Percentiles rank a stretch among this genome's conserved stretches.
Conservation (phyloP, 2,113 vertebrate genomes). For the Hoplias malabaricus region DNA sequence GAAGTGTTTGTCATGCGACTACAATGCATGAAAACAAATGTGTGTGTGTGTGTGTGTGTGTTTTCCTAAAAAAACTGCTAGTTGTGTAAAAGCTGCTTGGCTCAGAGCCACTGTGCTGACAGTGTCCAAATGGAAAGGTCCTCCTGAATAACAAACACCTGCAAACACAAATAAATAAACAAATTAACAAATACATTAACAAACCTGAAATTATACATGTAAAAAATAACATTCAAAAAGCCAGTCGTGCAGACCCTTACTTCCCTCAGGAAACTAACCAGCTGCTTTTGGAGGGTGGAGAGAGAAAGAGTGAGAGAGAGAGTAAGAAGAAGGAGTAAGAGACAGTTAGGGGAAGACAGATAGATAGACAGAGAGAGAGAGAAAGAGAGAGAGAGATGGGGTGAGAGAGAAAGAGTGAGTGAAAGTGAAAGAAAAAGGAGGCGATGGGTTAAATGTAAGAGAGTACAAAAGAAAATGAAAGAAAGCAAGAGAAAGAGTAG, state of each 20-base stretch:
- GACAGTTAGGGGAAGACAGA: not conserved
- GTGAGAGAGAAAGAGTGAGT: not conserved
- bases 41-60: not conserved
- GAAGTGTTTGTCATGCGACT: no score
- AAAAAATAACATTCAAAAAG: no score
- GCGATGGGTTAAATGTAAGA: no score
- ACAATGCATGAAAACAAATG: no score
- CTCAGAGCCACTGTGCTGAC: not conserved
- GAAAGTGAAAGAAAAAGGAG: conserved; percentile 5
- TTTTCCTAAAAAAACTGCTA: not conserved
- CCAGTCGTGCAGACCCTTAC: no score
- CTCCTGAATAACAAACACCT: not conserved
- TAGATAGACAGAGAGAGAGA: conserved; percentile 10
- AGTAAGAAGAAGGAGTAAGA: not conserved
- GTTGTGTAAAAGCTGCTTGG: not conserved
- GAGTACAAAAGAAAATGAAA: no score
- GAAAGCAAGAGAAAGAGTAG: not conserved
- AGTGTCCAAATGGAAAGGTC: not conserved
- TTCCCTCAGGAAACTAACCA: no score
- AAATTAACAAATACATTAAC: no score
- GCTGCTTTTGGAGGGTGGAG: no score
- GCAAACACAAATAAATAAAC: no score
- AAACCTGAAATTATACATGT: no score
- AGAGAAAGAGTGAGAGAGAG: not conserved
- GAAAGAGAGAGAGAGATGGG: not conserved